These are phyloP conservation scores for Caretta caretta DNA, from an alignment of 2,113 vertebrate genomes.

Conservation along the genomic window DNA sequence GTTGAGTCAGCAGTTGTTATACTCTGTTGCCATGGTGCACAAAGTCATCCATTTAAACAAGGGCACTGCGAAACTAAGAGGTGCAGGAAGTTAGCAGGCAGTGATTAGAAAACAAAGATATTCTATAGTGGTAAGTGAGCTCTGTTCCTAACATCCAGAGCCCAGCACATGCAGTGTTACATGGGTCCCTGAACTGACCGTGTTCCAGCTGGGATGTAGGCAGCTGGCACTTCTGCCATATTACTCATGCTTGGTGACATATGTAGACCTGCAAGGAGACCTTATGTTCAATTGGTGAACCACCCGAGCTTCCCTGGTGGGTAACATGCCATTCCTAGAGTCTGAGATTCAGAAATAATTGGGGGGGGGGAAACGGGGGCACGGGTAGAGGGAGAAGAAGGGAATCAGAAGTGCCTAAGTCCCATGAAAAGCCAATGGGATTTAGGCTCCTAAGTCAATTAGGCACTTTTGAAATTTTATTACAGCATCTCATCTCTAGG, in stretches of 20 bases:
- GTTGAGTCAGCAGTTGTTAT: neutral
- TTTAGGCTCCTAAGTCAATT: neutral
- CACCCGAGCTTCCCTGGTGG: neutral
- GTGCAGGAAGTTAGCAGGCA: neutral
- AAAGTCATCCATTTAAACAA: neutral
- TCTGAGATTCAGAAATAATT: neutral
- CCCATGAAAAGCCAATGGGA: neutral
- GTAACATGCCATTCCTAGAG: neutral
- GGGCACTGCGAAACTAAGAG: neutral
- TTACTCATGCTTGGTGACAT: neutral
- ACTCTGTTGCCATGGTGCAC: neutral
- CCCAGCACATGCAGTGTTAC: neutral
- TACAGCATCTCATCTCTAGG: neutral
- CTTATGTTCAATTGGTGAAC: neutral
- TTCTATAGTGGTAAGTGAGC: neutral
- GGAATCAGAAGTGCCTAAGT: neutral
- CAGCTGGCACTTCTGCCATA: neutral
- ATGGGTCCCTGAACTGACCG: neutral
- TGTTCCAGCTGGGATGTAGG: neutral
- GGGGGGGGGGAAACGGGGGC: too few relatives aligned
- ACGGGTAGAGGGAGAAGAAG: neutral
- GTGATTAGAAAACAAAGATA: neutral
- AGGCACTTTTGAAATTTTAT: neutral
- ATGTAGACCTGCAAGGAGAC: neutral
- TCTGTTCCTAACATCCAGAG: neutral